phyloP scores from a whole-genome alignment of 2,888 invertebrate species.

The Microctonus brassicae region DNA sequence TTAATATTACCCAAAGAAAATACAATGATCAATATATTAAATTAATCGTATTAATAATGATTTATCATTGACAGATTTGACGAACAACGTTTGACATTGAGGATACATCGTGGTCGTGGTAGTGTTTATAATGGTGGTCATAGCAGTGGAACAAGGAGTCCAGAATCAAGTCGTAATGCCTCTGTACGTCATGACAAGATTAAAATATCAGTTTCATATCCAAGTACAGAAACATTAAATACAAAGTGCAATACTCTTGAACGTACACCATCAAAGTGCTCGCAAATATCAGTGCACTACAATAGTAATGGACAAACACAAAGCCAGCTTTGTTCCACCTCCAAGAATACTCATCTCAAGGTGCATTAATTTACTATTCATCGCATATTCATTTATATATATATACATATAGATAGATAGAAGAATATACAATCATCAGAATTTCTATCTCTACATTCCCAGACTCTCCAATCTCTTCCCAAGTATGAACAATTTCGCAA shows the following conservation, averaged over 20 bases:
- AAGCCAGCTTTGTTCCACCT: constrained; percentile 62
- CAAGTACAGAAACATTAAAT: constrained; percentile 77
- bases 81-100: constrained; percentile 89
- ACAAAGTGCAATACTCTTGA: constrained; percentile 66
- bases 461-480: background rate
- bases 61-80: constrained; percentile 77
- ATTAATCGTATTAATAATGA: too few species aligned
- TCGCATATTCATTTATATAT: background rate
- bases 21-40: background rate
- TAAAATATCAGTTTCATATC: constrained; percentile 89
- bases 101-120: constrained; percentile 90
- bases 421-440: background rate
- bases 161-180: constrained; percentile 57
- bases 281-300: constrained; percentile 64
- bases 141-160: constrained; percentile 61
- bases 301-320: constrained; percentile 65
- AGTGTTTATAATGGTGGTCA: constrained; percentile 71
- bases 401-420: background rate
- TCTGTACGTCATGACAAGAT: constrained; percentile 80
- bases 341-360: constrained; percentile 63
- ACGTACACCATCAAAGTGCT: constrained; percentile 63
- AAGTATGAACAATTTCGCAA: constrained; percentile 22
- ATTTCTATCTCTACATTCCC: background rate
- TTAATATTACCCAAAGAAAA: background rate
- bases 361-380: constrained; percentile 44